Conservation (phyloP, 2,797 vertebrate species). For the Amblyopsis hoosieri region DNA sequence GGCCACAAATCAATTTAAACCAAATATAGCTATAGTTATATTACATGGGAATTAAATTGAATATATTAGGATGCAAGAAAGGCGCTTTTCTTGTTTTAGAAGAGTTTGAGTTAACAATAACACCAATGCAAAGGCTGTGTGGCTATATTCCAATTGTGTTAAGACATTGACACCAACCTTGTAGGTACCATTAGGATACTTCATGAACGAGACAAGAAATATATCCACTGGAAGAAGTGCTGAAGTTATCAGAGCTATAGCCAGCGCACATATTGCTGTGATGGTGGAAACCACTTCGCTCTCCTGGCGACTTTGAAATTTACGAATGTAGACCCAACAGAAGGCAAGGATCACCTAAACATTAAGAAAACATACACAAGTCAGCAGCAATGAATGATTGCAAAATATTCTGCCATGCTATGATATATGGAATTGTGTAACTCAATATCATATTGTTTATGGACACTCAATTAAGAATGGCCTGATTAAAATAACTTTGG, state of each 20-base stretch:
- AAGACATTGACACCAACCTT: constrained; percentile 81
- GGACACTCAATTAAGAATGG: too few relatives aligned
- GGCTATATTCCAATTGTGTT: constrained; percentile 1
- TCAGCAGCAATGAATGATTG: background rate
- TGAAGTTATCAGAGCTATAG: constrained; percentile 93
- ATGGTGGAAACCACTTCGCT: constrained; percentile 97
- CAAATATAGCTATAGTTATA: background rate
- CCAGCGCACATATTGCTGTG: constrained; percentile 93
- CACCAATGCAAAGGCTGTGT: constrained; percentile 8
- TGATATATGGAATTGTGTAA: too few relatives aligned
- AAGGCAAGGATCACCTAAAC: constrained; percentile 89
- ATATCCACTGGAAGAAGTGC: constrained; percentile 97
- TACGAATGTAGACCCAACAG: constrained; percentile 96
- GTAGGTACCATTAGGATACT: constrained; percentile 93
- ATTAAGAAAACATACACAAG: background rate
- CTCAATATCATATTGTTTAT: too few relatives aligned
- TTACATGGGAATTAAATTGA: constrained; percentile 4
- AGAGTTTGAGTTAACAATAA: constrained; percentile 19
- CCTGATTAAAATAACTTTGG: too few relatives aligned
- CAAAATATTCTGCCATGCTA: background rate
- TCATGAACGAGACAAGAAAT: constrained; percentile 98
- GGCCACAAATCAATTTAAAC: background rate
- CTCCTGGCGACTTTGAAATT: constrained; percentile 95
- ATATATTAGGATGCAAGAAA: constrained; percentile 32
- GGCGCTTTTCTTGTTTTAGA: constrained; percentile 27